These are phyloP conservation scores for Trachops cirrhosus DNA, from an alignment of 2,797 vertebrate species.

Conservation along the genomic window DNA sequence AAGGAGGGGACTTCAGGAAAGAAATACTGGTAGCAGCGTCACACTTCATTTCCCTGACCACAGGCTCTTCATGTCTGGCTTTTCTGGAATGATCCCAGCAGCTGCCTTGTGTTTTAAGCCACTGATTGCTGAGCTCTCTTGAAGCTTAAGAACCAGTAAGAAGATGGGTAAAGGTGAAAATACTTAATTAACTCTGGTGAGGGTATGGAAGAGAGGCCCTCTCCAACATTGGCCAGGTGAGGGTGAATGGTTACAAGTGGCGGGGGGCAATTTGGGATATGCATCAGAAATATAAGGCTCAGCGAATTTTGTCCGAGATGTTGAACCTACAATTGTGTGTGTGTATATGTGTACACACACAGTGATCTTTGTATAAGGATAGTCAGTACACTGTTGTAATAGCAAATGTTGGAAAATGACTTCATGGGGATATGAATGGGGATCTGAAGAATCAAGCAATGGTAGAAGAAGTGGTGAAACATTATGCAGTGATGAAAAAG, in stretches of 20 bases:
- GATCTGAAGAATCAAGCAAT: neutral
- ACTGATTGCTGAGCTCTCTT: neutral
- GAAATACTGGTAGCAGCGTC: neutral
- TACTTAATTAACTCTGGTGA: neutral
- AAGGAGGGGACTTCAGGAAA: neutral
- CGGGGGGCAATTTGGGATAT: too few relatives aligned
- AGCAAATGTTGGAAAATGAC: neutral
- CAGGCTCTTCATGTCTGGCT: neutral
- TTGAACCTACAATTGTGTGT: neutral
- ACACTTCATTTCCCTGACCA: neutral
- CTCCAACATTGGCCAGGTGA: rapidly evolving
- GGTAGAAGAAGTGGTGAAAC: neutral
- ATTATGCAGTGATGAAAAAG: neutral
- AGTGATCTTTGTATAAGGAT: rapidly evolving
- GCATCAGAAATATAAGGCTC: too few relatives aligned
- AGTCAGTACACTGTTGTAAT: neutral
- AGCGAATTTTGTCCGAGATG: neutral
- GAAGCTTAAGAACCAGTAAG: neutral
- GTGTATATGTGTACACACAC: too few relatives aligned
- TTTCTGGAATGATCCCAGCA: neutral
- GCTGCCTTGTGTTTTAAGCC: neutral
- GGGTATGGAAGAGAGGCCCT: neutral
- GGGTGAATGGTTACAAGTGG: rapidly evolving
- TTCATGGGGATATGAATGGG: too few relatives aligned
- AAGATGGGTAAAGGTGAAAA: neutral